Conservation (phyloP, 2,113 vertebrate genomes). For the Mormoops blainvillei region DNA sequence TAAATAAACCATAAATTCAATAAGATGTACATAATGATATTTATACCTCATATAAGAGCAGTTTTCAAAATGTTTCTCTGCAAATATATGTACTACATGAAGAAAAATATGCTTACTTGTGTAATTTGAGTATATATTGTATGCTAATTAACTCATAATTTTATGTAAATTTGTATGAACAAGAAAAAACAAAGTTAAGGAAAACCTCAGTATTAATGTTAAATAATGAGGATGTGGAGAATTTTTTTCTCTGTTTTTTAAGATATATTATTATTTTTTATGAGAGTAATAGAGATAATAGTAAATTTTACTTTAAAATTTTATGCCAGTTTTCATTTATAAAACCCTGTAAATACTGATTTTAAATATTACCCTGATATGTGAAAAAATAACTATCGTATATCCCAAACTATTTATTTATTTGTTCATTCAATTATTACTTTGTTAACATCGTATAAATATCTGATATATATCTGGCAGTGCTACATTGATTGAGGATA, state of each 20-base stretch:
- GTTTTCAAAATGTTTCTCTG: background rate
- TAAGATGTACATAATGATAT: background rate
- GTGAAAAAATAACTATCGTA: background rate
- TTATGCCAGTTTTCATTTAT: background rate
- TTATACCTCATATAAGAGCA: background rate
- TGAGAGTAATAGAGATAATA: background rate
- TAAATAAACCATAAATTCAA: slow-evolving; percentile 23
- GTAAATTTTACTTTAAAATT: background rate
- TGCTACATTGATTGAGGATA: background rate
- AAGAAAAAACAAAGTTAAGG: background rate
- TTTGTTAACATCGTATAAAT: background rate
- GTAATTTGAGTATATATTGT: background rate
- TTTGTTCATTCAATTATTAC: background rate
- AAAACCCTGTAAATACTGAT: background rate
- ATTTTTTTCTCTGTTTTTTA: background rate
- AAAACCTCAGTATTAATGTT: slow-evolving; percentile 1
- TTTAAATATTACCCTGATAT: background rate
- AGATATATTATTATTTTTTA: background rate
- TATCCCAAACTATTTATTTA: background rate
- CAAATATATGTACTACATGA: background rate
- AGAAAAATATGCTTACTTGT: slow-evolving; percentile 11
- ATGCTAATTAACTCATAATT: slow-evolving; percentile 2
- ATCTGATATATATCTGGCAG: background rate
- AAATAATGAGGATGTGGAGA: background rate
- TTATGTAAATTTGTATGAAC: background rate